phyloP scores from a whole-genome alignment of 1,140 invertebrate genomes.

The Drosophila punjabiensis region DNA sequence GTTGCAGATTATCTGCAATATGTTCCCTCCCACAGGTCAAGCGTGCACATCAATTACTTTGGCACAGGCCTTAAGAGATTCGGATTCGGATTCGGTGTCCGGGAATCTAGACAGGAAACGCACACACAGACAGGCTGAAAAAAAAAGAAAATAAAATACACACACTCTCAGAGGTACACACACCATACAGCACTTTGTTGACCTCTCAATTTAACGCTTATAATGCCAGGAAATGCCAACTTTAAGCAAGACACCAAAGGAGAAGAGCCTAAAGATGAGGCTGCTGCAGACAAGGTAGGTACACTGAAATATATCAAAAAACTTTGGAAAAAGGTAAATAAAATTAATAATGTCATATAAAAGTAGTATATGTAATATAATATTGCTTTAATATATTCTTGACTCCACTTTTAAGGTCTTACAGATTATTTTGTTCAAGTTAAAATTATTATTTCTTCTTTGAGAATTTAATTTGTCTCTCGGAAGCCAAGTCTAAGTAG shows the following conservation, averaged over 20 bases:
- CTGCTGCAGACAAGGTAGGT: constrained; percentile 2
- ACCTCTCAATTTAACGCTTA: constrained; percentile 82
- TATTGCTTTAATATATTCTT: not conserved
- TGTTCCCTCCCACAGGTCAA: constrained; percentile 85
- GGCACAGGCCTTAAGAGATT: constrained; percentile 76
- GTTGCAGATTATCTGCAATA: constrained; percentile 85
- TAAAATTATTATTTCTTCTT: not conserved
- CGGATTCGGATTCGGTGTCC: constrained; percentile 35
- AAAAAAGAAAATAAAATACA: constrained; percentile 19
- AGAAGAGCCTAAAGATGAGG: constrained; percentile 35
- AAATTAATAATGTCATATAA: not conserved
- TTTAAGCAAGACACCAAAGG: constrained; percentile 47
- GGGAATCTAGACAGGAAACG: constrained; percentile 65
- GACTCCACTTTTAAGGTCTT: rapidly evolving
- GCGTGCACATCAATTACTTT: constrained; percentile 85
- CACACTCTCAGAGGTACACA: constrained; percentile 16
- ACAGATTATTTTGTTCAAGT: not conserved
- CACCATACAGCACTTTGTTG: constrained; percentile 58
- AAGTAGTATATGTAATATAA: too few relatives aligned
- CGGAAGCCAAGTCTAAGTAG: rapidly evolving
- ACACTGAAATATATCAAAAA: not conserved
- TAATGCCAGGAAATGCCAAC: constrained; percentile 81
- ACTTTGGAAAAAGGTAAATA: not conserved
- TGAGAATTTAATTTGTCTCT: too few relatives aligned
- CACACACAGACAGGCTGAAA: constrained; percentile 31